Evolutionary conservation across 2,113 vertebrate species (phyloP), one percentile per base, ranked within the genome.

Genomic region (Tylochromis polylepis): DNA sequence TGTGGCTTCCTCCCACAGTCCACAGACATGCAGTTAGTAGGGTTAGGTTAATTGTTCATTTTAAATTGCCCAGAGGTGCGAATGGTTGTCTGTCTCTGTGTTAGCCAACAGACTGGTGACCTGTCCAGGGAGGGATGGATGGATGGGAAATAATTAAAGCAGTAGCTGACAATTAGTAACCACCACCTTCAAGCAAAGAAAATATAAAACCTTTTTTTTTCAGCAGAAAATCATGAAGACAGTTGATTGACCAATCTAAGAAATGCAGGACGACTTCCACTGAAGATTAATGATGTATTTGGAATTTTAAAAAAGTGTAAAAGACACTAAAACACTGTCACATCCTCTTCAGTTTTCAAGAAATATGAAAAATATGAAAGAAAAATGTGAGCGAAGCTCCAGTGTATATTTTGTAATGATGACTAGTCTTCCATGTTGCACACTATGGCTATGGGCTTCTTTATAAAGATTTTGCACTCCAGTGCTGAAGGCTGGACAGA

Each of bases 341-440:
- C 46, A 31, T 51, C 70, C 7, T 27, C 16, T 29, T 31, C 2
- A 3, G 0, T 75, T 75, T 75, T 49, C 43, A 49, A 5, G 4
- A 29, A 75, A 27, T 29, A 18, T n/a, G 31, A 65, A 12, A 65
- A 38, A 65, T n/a, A n/a, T 65, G 60, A 38, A 38, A 62, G 2
- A 29, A 29, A 75, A 49, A 18, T 0, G 0, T 0, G 2, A 75
- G 41, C 0, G 5, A 75, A 75, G 9, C 9, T 51, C 29, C 0
- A n/a, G 10, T 51, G 43, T n/a, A n/a, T n/a, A 31, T 31, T 31
- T 51, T 77, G 16, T 51, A 77, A 46, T 31, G 24, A 77, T n/a
- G 27, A 31, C 70, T 5, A 6, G 6, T 12, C 24, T 14, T 77
- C 16, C 10, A 3, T 77, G 11, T 77, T n/a, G 43, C 43, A 31